These are phyloP conservation scores for Electrophaes corylata DNA, from an alignment of 2,888 invertebrate genomes.

Conservation along the genomic window DNA sequence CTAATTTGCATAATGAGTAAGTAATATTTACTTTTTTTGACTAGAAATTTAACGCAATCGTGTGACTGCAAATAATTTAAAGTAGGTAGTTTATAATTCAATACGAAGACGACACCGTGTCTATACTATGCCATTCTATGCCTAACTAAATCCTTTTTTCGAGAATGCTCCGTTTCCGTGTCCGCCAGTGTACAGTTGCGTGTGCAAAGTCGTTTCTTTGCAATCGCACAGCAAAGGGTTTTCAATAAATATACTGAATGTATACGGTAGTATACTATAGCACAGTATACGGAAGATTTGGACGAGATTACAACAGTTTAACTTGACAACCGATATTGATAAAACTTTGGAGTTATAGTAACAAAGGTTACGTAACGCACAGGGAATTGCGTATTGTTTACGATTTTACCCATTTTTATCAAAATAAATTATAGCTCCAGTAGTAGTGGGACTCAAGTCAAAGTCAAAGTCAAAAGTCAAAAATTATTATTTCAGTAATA, in stretches of 20 bases:
- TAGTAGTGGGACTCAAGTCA: too few species aligned
- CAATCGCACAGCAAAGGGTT: slow-evolving; percentile 78
- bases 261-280: slow-evolving; percentile 48
- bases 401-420: too few species aligned
- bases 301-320: slow-evolving; percentile 61
- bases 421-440: too few species aligned
- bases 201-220: slow-evolving; percentile 80
- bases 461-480: too few species aligned
- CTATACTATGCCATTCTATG: too few species aligned
- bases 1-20: too few species aligned
- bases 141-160: neutral
- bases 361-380: slow-evolving; percentile 22
- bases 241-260: slow-evolving; percentile 75
- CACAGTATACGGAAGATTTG: slow-evolving; percentile 52
- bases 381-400: neutral
- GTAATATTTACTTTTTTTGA: too few species aligned
- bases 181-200: slow-evolving; percentile 70
- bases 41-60: too few species aligned
- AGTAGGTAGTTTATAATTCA: too few species aligned
- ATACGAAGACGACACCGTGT: too few species aligned
- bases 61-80: too few species aligned
- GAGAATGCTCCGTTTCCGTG: slow-evolving; percentile 44
- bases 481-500: too few species aligned
- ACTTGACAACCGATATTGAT: slow-evolving; percentile 68
- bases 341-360: slow-evolving; percentile 50